phyloP scores from a whole-genome alignment of 2,888 invertebrate species.

The Aquatica leii region DNA sequence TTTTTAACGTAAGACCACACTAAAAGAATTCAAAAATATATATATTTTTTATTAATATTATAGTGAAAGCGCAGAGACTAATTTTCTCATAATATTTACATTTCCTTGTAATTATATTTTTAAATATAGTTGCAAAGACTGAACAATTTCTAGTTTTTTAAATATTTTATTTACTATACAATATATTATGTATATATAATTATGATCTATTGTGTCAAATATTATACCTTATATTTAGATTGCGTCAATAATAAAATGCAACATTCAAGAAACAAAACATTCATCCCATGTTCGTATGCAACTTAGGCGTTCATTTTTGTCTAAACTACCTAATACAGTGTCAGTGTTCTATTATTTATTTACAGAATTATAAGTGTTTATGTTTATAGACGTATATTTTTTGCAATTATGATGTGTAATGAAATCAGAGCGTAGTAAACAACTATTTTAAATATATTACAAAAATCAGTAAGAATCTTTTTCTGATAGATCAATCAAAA shows the following conservation, averaged over 20 bases:
- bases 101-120: slow-evolving; percentile 32
- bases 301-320: no score
- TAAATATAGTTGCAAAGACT: slow-evolving; percentile 41
- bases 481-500: slow-evolving; percentile 14
- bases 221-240: slow-evolving; percentile 19
- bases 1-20: no score
- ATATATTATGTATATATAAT: slow-evolving; percentile 32
- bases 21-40: no score
- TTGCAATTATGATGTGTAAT: slow-evolving; percentile 9
- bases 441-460: slow-evolving; percentile 8
- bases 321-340: no score
- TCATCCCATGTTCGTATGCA: background rate
- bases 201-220: slow-evolving; percentile 38
- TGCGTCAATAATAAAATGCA: slow-evolving; percentile 27
- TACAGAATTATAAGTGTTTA: no score
- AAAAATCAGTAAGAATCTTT: slow-evolving; percentile 9
- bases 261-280: slow-evolving; percentile 8
- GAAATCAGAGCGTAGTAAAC: slow-evolving; percentile 12
- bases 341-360: no score
- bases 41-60: no score
- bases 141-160: slow-evolving; percentile 38
- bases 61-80: no score
- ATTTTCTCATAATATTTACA: slow-evolving; percentile 6
- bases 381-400: no score
- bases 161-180: slow-evolving; percentile 33